phyloP scores from a whole-genome alignment of 2,797 vertebrate genomes.

The Florisuga fusca region DNA sequence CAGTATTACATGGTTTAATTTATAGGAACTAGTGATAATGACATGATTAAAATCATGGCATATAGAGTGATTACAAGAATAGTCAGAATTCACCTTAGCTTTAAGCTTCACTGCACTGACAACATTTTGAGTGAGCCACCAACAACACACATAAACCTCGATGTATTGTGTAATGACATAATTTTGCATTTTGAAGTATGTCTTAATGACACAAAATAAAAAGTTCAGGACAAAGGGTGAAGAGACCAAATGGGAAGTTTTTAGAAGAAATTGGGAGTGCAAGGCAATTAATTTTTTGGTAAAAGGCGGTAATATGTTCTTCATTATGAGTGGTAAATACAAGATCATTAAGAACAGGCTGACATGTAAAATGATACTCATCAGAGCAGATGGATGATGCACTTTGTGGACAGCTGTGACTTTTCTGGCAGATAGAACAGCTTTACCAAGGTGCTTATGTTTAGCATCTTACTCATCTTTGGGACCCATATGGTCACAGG shows the following conservation, averaged over 20 bases:
- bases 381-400: neutral
- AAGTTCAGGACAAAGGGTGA: slow-evolving; percentile 64
- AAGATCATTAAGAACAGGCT: neutral
- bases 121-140: slow-evolving; percentile 38
- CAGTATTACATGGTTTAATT: neutral
- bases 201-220: slow-evolving; percentile 71
- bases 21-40: neutral
- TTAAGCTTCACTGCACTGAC: neutral
- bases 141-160: slow-evolving; percentile 42
- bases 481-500: neutral
- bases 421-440: neutral
- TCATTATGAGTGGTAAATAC: neutral
- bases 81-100: slow-evolving; percentile 22
- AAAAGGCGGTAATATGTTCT: neutral
- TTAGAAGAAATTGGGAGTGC: slow-evolving; percentile 43
- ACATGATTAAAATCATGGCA: slow-evolving; percentile 2
- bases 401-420: neutral
- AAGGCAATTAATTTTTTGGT: slow-evolving; percentile 39
- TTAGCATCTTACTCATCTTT: neutral
- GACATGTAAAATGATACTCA: neutral
- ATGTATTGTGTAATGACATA: slow-evolving; percentile 45
- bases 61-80: neutral
- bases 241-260: slow-evolving; percentile 57
- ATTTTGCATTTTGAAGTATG: slow-evolving; percentile 68
- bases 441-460: neutral